Conservation (phyloP, 1,140 invertebrate genomes). For the Macrobrachium nipponense region DNA sequence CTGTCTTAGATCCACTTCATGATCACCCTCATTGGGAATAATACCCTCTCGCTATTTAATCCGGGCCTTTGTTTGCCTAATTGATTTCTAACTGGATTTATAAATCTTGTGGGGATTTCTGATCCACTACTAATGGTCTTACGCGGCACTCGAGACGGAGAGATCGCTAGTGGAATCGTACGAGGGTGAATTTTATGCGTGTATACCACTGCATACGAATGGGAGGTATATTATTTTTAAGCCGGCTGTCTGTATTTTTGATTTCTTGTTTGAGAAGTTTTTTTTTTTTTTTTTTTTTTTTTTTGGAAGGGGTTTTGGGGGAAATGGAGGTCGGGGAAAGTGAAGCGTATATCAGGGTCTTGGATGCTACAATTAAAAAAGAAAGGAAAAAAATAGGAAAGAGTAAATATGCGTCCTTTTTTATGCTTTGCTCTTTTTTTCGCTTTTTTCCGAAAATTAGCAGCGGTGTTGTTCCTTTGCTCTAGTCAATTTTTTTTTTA, state of each 20-base stretch:
- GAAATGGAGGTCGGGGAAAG: neutral
- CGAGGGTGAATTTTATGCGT: constrained; percentile 21
- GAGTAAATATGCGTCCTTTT: no score
- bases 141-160: no score
- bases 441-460: no score
- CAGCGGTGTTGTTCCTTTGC: no score
- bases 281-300: constrained; percentile 2
- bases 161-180: neutral
- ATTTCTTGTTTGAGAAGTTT: neutral
- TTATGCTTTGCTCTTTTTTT: no score
- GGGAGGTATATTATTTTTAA: constrained; percentile 45
- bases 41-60: constrained; percentile 1
- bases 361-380: neutral
- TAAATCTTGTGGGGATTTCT: no score
- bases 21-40: neutral
- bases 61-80: neutral
- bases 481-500: neutral
- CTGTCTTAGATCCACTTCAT: constrained; percentile 37
- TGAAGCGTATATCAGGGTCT: neutral
- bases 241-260: constrained; percentile 2
- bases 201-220: constrained; percentile 43
- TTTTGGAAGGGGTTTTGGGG: neutral
- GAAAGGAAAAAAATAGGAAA: no score
- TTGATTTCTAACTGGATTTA: constrained; percentile 11
- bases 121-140: no score